Conservation (phyloP, 2,797 vertebrate genomes). For the Lepus townsendii region DNA sequence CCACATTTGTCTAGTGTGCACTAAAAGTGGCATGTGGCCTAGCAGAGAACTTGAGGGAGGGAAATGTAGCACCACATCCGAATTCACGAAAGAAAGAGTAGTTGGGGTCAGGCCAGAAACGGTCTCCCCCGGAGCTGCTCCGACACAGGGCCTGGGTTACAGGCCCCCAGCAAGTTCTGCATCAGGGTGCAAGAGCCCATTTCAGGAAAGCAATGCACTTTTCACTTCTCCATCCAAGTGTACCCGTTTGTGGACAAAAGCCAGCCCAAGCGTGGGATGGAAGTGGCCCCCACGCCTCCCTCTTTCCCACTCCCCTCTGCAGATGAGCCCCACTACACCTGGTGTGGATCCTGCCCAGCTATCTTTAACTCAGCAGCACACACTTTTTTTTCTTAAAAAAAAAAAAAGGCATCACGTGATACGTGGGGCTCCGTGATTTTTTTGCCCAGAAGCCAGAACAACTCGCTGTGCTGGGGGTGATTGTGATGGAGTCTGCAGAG, state of each 20-base stretch:
- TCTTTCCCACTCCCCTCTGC: accelerated
- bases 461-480: accelerated
- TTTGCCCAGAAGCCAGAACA: neutral
- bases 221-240: neutral
- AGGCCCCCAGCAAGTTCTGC: neutral
- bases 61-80: neutral
- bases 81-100: neutral
- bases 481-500: neutral
- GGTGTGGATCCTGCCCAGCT: neutral
- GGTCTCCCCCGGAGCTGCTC: neutral
- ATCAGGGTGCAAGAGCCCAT: accelerated
- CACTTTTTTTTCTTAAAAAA: neutral
- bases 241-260: neutral
- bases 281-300: accelerated
- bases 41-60: neutral
- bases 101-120: neutral
- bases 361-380: neutral
- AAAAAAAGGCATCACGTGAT: neutral
- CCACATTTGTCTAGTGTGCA: neutral
- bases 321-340: no score
- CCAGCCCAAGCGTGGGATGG: neutral
- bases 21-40: accelerated
- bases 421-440: neutral
- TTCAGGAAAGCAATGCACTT: neutral
- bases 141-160: no score